Evolutionary conservation across 2,113 vertebrate species (phyloP).

Genomic region (Oenanthe melanoleuca): DNA sequence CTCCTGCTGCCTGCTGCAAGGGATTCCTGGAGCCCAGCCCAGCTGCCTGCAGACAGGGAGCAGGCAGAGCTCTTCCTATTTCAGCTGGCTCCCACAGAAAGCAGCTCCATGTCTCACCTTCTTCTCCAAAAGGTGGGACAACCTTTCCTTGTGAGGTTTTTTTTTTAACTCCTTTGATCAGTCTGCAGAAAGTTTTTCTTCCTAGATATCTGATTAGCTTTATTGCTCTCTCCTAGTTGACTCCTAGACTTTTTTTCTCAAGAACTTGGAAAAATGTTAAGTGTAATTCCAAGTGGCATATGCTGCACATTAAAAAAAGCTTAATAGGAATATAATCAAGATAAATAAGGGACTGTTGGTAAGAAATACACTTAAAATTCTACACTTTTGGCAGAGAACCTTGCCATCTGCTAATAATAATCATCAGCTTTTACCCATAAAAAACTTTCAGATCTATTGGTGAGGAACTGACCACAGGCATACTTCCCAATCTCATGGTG

Average conservation of each 20-base stretch:
- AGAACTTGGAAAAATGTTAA: neutral
- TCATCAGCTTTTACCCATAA: neutral
- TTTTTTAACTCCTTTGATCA: neutral
- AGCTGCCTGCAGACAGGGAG: fast-evolving
- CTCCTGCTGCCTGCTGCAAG: neutral
- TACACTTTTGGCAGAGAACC: neutral
- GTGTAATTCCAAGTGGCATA: neutral
- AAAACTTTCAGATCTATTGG: neutral
- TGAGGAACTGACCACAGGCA: neutral
- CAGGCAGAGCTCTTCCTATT: fast-evolving
- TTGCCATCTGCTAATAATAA: neutral
- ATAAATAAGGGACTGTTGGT: neutral
- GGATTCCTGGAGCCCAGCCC: neutral
- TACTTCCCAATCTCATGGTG: neutral
- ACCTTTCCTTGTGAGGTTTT: neutral
- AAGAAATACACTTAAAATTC: neutral
- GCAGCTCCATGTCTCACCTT: fast-evolving
- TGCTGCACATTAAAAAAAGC: neutral
- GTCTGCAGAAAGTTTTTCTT: neutral
- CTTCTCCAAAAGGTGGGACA: neutral
- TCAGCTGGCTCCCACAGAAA: neutral
- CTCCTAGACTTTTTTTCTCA: neutral
- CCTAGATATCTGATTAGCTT: neutral
- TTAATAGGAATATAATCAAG: neutral
- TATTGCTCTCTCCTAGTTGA: neutral